phyloP scores from a whole-genome alignment of 2,113 vertebrate genomes.

The Arizona elegans region DNA sequence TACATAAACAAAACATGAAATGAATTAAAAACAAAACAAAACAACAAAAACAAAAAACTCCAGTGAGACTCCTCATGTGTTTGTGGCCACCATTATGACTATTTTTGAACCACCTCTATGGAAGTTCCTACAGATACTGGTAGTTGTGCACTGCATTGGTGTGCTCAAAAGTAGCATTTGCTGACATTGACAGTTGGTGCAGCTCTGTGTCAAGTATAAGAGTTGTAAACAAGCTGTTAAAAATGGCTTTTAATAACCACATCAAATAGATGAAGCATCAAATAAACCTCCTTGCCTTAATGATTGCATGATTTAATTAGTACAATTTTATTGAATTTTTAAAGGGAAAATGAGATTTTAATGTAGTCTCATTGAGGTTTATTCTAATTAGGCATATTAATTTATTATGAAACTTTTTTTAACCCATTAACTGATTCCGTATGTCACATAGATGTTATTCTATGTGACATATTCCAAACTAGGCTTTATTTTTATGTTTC shows the following conservation, averaged over 20 bases:
- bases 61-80: not conserved
- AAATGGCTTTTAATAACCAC: conserved; percentile 61
- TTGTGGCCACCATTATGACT: not conserved
- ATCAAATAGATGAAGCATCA: conserved; percentile 58
- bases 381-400: conserved; percentile 68
- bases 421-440: conserved; percentile 62
- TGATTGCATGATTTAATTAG: conserved; percentile 67
- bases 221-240: conserved; percentile 66
- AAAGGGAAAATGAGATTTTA: conserved; percentile 75
- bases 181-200: conserved; percentile 48
- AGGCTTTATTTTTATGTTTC: conserved; percentile 30
- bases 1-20: not conserved
- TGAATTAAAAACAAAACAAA: conserved; percentile 27
- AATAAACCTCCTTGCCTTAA: conserved; percentile 61
- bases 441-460: conserved; percentile 29
- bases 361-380: conserved; percentile 67
- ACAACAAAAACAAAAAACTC: no score
- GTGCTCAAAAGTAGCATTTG: conserved; percentile 41
- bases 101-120: not conserved
- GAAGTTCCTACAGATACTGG: not conserved
- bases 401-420: conserved; percentile 64
- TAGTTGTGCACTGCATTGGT: conserved; percentile 24
- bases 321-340: conserved; percentile 70
- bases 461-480: conserved; percentile 41
- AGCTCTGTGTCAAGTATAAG: conserved; percentile 33